Evolutionary conservation across 2,113 vertebrate genomes (phyloP).

Genomic region (Siphamia tubifer): DNA sequence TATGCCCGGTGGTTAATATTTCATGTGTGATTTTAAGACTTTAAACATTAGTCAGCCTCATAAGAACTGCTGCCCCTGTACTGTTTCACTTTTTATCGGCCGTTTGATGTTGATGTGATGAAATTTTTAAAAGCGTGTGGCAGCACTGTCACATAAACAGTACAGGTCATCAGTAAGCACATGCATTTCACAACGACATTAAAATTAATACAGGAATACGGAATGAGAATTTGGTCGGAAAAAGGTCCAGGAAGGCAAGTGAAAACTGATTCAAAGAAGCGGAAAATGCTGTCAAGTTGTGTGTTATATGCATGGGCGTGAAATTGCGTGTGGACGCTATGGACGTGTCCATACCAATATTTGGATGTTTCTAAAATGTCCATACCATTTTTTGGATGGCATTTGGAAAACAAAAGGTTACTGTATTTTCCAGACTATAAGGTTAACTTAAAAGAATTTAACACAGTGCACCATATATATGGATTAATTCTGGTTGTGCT

Average conservation of each 20-base stretch:
- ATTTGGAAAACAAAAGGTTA: too few species aligned
- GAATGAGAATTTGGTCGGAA: background rate
- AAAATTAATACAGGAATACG: conserved; percentile 36
- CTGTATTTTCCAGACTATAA: too few species aligned
- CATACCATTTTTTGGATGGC: too few species aligned
- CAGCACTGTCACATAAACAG: conserved; percentile 64
- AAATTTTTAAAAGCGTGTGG: conserved; percentile 75
- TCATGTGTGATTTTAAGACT: conserved; percentile 74
- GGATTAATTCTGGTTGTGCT: too few species aligned
- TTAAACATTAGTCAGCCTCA: conserved; percentile 72
- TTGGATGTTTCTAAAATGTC: too few species aligned
- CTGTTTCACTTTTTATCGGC: conserved; percentile 75
- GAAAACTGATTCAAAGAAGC: background rate
- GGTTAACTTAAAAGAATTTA: too few species aligned
- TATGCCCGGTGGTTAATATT: conserved; percentile 77
- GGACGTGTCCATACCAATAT: too few species aligned
- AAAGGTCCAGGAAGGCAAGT: background rate
- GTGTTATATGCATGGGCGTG: too few species aligned
- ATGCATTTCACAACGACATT: conserved; percentile 25
- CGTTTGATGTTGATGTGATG: conserved; percentile 80
- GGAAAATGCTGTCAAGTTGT: background rate
- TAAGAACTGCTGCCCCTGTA: conserved; percentile 41
- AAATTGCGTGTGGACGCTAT: too few species aligned
- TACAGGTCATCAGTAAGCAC: conserved; percentile 55
- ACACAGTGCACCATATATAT: too few species aligned